These are phyloP conservation scores for Callimorpha dominula DNA, from an alignment of 2,888 invertebrate genomes.

Conservation along the genomic window DNA sequence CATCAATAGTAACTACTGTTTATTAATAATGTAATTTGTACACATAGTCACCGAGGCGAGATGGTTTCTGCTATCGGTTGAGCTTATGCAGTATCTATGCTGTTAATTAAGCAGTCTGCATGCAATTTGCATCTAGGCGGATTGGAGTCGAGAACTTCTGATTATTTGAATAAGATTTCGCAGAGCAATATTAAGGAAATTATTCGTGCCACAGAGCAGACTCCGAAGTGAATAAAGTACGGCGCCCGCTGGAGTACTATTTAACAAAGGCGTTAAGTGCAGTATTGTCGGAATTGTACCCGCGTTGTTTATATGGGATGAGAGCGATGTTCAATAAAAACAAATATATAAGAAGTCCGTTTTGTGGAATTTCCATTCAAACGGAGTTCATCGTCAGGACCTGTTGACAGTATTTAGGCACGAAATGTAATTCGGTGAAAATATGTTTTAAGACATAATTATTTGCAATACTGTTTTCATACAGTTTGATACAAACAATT, in stretches of 20 bases:
- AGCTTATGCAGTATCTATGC: slow-evolving; percentile 54
- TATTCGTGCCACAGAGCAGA: slow-evolving; percentile 65
- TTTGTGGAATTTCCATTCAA: neutral
- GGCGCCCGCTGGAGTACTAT: slow-evolving; percentile 36
- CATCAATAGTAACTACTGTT: neutral
- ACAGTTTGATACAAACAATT: no score
- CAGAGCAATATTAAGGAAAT: slow-evolving; percentile 74
- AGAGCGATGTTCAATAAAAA: neutral
- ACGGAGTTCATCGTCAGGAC: neutral
- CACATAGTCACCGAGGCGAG: slow-evolving; percentile 33
- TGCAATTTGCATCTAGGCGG: slow-evolving; percentile 77
- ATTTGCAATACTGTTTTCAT: no score
- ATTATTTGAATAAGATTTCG: slow-evolving; percentile 80
- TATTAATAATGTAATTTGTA: neutral
- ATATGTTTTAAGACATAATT: no score
- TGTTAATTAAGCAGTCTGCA: slow-evolving; percentile 76
- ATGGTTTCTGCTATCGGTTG: slow-evolving; percentile 48
- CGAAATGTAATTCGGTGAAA: no score
- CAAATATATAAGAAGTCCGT: neutral
- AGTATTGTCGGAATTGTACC: slow-evolving; percentile 7
- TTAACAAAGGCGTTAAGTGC: slow-evolving; percentile 38
- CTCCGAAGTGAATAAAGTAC: slow-evolving; percentile 48
- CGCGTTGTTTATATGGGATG: neutral
- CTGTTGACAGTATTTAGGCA: no score
- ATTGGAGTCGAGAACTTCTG: slow-evolving; percentile 76